A percentile compares a stretch with the other conserved stretches of the same genome.
These are phyloP conservation scores for Agelaius phoeniceus DNA, from an alignment of 2,113 vertebrate genomes.

Conservation along the genomic window DNA sequence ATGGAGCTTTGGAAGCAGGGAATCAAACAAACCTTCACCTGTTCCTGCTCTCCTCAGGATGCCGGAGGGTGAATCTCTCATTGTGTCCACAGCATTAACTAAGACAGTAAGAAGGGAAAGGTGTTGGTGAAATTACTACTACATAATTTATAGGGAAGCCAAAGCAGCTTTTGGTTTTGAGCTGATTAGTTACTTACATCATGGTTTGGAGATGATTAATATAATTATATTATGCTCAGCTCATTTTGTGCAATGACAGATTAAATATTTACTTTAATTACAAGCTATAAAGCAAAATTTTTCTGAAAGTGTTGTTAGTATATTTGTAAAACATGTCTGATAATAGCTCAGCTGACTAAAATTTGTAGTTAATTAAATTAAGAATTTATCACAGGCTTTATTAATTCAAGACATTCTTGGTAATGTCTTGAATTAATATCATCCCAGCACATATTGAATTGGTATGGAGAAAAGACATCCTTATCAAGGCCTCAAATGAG, in stretches of 20 bases:
- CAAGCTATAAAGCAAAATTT: background rate
- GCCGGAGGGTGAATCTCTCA: background rate
- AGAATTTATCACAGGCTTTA: background rate
- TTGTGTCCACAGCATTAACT: background rate
- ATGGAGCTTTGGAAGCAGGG: background rate
- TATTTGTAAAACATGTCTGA: background rate
- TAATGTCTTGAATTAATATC: background rate
- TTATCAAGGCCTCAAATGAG: background rate
- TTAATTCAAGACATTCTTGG: background rate
- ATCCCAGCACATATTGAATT: background rate
- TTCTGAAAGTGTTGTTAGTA: background rate
- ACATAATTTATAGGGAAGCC: background rate
- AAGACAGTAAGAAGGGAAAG: background rate
- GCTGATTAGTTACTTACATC: background rate
- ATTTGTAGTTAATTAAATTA: background rate
- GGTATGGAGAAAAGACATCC: background rate
- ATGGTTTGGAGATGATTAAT: constrained; percentile 26
- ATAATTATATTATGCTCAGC: background rate
- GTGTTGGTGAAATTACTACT: background rate
- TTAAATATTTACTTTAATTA: constrained; percentile 42
- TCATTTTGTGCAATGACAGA: background rate
- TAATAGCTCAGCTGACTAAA: background rate
- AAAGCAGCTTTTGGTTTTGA: constrained; percentile 12
- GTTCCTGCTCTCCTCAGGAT: background rate
- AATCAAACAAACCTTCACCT: background rate